These are phyloP conservation scores for Helicorthomorpha holstii DNA, from an alignment of 1,140 invertebrate species.

Conservation along the genomic window DNA sequence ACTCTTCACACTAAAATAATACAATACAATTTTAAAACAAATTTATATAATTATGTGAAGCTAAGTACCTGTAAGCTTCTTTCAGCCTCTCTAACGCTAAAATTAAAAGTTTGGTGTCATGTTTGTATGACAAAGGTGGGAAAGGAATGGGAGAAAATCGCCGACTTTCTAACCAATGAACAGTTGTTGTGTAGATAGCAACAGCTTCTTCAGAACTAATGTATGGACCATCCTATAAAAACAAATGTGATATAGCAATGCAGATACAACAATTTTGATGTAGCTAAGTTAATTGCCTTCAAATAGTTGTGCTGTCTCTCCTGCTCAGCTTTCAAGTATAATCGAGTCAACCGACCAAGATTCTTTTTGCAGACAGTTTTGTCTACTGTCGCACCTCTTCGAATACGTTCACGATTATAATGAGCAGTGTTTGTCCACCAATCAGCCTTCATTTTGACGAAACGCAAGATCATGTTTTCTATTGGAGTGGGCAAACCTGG, in stretches of 20 bases:
- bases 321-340: conserved; percentile 97
- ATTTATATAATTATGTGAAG: neutral
- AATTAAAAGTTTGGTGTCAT: conserved; percentile 96
- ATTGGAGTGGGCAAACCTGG: conserved; percentile 97
- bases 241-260: neutral
- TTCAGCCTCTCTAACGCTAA: conserved; percentile 91
- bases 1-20: conserved; percentile 71
- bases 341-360: conserved; percentile 81
- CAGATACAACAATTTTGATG: neutral
- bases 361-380: conserved; percentile 99
- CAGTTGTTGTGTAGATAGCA: conserved; percentile 97
- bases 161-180: conserved; percentile 96
- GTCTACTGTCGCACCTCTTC: conserved; percentile 85
- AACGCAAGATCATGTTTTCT: conserved; percentile 99
- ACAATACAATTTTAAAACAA: neutral
- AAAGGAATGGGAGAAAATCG: conserved; percentile 98
- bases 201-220: conserved; percentile 99
- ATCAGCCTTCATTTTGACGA: conserved; percentile 99
- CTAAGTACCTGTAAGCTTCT: conserved; percentile 67
- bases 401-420: conserved; percentile 93
- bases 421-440: conserved; percentile 99
- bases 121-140: conserved; percentile 96
- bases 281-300: conserved; percentile 34
- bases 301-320: conserved; percentile 98
- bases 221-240: conserved; percentile 78